Percentiles rank a stretch among this genome's conserved stretches.
phyloP scores from a whole-genome alignment of 2,797 vertebrate genomes.

The Strix occidentalis region DNA sequence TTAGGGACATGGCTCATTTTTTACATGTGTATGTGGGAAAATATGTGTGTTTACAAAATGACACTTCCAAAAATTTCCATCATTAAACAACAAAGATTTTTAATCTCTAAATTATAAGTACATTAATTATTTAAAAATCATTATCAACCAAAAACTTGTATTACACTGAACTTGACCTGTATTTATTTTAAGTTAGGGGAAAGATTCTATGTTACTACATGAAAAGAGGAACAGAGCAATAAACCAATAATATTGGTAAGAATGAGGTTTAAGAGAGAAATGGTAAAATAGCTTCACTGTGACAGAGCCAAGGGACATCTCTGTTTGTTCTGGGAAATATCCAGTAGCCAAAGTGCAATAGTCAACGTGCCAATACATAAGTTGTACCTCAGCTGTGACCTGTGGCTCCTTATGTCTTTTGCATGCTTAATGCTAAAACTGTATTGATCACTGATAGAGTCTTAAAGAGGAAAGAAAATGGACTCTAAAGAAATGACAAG shows the following conservation, averaged over 20 bases:
- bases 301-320: background rate
- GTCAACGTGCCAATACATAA: fast-evolving
- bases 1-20: background rate
- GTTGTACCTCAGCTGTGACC: background rate
- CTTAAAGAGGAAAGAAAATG: background rate
- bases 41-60: background rate
- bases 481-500: background rate
- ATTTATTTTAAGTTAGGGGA: background rate
- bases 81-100: background rate
- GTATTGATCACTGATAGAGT: background rate
- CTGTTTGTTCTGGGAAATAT: background rate
- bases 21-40: background rate
- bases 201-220: background rate
- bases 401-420: background rate
- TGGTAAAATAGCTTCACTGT: background rate
- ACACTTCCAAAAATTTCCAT: background rate
- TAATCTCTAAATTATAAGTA: background rate
- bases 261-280: background rate
- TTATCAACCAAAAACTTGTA: background rate
- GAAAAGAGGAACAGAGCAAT: background rate
- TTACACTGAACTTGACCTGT: background rate
- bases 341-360: background rate
- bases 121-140: background rate
- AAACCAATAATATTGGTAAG: background rate
- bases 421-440: background rate